phyloP scores from a whole-genome alignment of 2,888 invertebrate genomes.

The Mimas tiliae region DNA sequence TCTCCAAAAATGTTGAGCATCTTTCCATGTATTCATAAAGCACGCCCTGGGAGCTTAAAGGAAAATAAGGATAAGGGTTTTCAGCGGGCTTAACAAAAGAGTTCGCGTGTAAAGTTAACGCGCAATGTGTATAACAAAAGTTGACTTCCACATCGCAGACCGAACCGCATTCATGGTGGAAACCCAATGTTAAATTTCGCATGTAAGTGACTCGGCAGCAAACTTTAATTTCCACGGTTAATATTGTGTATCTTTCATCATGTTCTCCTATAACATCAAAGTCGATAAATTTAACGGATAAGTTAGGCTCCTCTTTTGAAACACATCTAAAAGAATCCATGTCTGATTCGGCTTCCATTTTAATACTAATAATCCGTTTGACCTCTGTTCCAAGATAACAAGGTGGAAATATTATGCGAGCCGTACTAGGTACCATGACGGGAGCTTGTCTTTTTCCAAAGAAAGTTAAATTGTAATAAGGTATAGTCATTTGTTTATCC shows the following conservation, averaged over 20 bases:
- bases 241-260: conserved; percentile 47
- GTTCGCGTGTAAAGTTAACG: conserved; percentile 66
- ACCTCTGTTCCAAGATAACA: conserved; percentile 55
- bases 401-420: conserved; percentile 71
- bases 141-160: conserved; percentile 67
- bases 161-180: conserved; percentile 63
- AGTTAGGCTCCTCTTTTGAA: conserved; percentile 56
- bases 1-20: conserved; percentile 67
- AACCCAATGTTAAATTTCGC: conserved; percentile 52
- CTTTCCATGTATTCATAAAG: conserved; percentile 64
- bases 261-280: conserved; percentile 42
- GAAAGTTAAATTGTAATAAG: conserved; percentile 74
- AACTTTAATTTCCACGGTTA: conserved; percentile 58
- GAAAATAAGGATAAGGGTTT: conserved; percentile 74
- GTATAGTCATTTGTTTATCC: conserved; percentile 67
- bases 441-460: conserved; percentile 61
- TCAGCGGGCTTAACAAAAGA: conserved; percentile 49
- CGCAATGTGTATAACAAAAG: conserved; percentile 70
- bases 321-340: conserved; percentile 56
- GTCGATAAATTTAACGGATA: conserved; percentile 53
- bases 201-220: conserved; percentile 48
- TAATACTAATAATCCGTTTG: conserved; percentile 52
- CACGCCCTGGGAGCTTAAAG: conserved; percentile 53
- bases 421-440: conserved; percentile 57
- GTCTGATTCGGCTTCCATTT: conserved; percentile 52